Evolutionary conservation across 1,140 invertebrate species (phyloP).

Genomic region (Gonioctena quinquepunctata): DNA sequence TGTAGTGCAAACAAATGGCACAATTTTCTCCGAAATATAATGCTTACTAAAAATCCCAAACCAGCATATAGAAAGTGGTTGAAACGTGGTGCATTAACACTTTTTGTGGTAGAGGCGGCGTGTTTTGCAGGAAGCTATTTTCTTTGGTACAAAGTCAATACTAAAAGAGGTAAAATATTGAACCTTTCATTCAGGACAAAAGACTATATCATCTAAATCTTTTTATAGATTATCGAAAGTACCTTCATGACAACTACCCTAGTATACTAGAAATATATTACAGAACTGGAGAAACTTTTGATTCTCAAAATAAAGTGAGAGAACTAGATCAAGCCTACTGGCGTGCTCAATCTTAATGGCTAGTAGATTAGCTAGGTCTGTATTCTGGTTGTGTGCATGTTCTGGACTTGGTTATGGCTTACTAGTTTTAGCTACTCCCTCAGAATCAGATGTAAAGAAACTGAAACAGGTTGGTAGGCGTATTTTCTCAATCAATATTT

Average conservation of each 20-base stretch:
- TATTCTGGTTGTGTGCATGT: slow-evolving; percentile 62
- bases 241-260: slow-evolving; percentile 64
- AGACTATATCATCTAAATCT: background rate
- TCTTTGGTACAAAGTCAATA: slow-evolving; percentile 65
- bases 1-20: background rate
- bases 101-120: slow-evolving; percentile 61
- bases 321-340: slow-evolving; percentile 60
- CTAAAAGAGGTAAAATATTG: slow-evolving; percentile 59
- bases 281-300: slow-evolving; percentile 61
- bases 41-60: slow-evolving; percentile 64
- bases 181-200: slow-evolving; percentile 7
- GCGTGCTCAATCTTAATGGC: slow-evolving; percentile 57
- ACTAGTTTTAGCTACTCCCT: slow-evolving; percentile 60
- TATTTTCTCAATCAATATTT: too few species aligned
- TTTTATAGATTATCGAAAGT: slow-evolving; percentile 62
- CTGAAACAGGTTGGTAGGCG: slow-evolving; percentile 25
- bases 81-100: slow-evolving; percentile 56
- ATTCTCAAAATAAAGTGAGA: slow-evolving; percentile 56
- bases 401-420: slow-evolving; percentile 62
- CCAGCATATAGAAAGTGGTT: slow-evolving; percentile 59
- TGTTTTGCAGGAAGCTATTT: slow-evolving; percentile 62
- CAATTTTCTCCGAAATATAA: slow-evolving; percentile 41
- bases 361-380: slow-evolving; percentile 57
- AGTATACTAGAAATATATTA: slow-evolving; percentile 65
- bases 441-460: slow-evolving; percentile 46